Conservation (phyloP, 2,888 invertebrate species). For the Urechis unicinctus region DNA sequence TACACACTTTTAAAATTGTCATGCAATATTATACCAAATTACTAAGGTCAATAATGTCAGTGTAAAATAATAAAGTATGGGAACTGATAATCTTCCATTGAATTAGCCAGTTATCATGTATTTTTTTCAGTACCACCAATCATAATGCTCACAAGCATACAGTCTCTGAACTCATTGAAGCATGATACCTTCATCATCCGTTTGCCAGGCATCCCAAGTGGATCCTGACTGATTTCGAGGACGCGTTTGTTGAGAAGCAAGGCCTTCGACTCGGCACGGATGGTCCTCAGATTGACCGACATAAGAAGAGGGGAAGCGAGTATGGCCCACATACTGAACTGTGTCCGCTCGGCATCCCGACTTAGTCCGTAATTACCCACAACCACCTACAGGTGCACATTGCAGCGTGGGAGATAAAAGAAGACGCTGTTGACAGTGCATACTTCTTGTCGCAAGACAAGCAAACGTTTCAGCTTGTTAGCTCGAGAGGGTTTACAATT, state of each 20-base stretch:
- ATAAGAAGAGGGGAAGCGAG: slow-evolving; percentile 87
- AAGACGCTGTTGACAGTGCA: too few species aligned
- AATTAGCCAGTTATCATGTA: too few species aligned
- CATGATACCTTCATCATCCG: slow-evolving; percentile 56
- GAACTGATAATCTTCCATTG: background rate
- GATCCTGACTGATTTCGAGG: slow-evolving; percentile 89
- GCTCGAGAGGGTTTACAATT: too few species aligned
- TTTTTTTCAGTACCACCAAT: too few species aligned
- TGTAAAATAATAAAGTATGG: background rate
- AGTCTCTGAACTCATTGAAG: too few species aligned
- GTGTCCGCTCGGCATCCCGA: slow-evolving; percentile 87
- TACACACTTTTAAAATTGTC: too few species aligned
- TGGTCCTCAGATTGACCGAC: slow-evolving; percentile 85
- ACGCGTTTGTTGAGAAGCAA: slow-evolving; percentile 86
- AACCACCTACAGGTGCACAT: too few species aligned
- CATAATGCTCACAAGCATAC: too few species aligned
- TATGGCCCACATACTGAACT: slow-evolving; percentile 95
- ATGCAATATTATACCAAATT: too few species aligned
- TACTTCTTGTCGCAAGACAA: too few species aligned
- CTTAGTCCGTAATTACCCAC: slow-evolving; percentile 90
- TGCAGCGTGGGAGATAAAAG: slow-evolving; percentile 36
- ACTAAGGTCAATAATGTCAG: too few species aligned
- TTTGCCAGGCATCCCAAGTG: slow-evolving; percentile 78
- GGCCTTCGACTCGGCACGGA: slow-evolving; percentile 82
- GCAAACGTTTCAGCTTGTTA: too few species aligned